These are phyloP conservation scores for Sisor rabdophorus DNA, from an alignment of 2,113 vertebrate species.

Conservation along the genomic window DNA sequence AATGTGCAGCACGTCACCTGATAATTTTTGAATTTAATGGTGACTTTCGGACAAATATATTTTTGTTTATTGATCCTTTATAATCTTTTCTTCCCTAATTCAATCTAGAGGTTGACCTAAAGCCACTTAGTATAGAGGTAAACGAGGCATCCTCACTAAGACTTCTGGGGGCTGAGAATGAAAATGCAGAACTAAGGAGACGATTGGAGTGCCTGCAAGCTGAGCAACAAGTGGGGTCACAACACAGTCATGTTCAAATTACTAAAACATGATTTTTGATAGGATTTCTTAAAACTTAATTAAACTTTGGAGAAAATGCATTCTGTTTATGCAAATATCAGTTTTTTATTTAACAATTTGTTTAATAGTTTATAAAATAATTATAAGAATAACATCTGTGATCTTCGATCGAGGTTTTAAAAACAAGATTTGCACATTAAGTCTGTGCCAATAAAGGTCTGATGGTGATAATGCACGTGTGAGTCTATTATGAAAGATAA, in stretches of 20 bases:
- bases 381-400: not conserved
- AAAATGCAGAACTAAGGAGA: conserved; percentile 69
- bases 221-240: conserved; percentile 63
- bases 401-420: not conserved
- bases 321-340: not conserved
- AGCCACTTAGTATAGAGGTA: conserved; percentile 72
- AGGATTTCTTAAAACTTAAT: not conserved
- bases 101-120: conserved; percentile 55
- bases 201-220: conserved; percentile 68
- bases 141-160: conserved; percentile 67
- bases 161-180: conserved; percentile 73
- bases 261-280: not conserved
- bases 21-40: conserved; percentile 4
- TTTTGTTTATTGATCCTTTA: not conserved
- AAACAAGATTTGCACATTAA: not conserved
- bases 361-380: not conserved
- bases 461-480: not conserved
- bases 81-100: not conserved
- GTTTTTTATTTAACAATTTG: too few species aligned
- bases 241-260: not conserved
- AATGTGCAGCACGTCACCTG: conserved; percentile 2
- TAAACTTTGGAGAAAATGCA: not conserved
- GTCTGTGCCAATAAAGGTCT: not conserved
- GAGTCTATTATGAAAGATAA: not conserved
- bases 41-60: conserved; percentile 28